phyloP scores from a whole-genome alignment of 2,888 invertebrate genomes.

The Harpalus rufipes region DNA sequence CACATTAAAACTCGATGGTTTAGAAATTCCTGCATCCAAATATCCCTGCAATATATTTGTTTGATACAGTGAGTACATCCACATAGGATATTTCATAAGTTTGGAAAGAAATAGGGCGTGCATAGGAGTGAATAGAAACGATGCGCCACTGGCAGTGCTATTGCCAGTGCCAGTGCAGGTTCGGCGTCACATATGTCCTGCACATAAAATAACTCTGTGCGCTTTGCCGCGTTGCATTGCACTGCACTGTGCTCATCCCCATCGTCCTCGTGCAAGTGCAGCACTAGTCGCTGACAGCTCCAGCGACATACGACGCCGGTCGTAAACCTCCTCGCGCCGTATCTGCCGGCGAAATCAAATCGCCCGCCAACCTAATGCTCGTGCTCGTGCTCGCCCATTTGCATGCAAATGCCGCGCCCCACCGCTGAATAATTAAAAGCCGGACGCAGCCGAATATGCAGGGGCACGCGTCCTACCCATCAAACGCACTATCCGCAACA shows the following conservation, averaged over 20 bases:
- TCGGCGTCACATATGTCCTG: conserved; percentile 23
- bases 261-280: conserved; percentile 1
- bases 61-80: too few relatives aligned
- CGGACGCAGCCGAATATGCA: conserved; percentile 58
- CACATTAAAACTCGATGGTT: too few relatives aligned
- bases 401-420: conserved; percentile 62
- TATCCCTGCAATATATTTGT: too few relatives aligned
- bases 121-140: neutral
- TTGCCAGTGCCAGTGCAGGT: neutral
- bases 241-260: neutral
- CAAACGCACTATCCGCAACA: conserved; percentile 44
- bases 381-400: conserved; percentile 55
- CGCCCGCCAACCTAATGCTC: conserved; percentile 12
- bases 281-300: conserved; percentile 36
- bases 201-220: conserved; percentile 14
- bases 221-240: neutral
- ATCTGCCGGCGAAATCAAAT: conserved; percentile 59
- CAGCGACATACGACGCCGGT: conserved; percentile 40
- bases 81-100: too few relatives aligned
- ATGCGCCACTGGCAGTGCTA: neutral
- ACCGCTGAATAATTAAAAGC: conserved; percentile 64
- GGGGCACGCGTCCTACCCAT: conserved; percentile 58
- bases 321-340: conserved; percentile 31
- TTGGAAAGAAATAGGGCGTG: conserved; percentile 1
- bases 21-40: too few relatives aligned